Conservation (phyloP, 1,140 invertebrate species). For the Branchinecta lynchi region DNA sequence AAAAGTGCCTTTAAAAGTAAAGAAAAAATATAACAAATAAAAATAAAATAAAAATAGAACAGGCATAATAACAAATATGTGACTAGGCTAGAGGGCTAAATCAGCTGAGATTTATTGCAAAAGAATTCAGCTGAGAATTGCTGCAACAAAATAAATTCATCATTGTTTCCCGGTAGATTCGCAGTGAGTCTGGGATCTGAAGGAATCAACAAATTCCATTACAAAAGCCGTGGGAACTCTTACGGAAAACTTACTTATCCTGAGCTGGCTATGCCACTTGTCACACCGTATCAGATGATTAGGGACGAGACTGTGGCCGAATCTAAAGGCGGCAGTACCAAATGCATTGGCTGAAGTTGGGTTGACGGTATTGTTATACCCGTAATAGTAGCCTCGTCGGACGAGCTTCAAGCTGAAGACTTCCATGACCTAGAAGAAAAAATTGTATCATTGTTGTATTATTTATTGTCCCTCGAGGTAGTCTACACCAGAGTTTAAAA, state of each 20-base stretch:
- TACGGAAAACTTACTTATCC: constrained; percentile 15
- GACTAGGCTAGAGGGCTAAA: not conserved
- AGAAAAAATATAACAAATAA: no score
- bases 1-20: no score
- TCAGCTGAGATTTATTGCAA: not conserved
- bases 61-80: not conserved
- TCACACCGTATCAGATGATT: constrained; percentile 28
- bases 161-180: not conserved
- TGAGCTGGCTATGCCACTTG: constrained; percentile 24
- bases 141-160: no score
- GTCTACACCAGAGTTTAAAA: no score
- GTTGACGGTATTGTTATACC: constrained; percentile 39
- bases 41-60: no score
- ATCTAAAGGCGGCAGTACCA: constrained; percentile 42
- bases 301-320: constrained; percentile 41
- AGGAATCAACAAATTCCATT: no score
- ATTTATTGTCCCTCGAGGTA: no score
- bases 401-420: constrained; percentile 27
- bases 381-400: constrained; percentile 27
- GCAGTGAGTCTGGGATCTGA: no score
- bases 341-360: constrained; percentile 42
- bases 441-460: no score
- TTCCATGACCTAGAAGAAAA: constrained; percentile 24
- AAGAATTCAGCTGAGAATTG: no score
- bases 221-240: not conserved